Percentiles rank a stretch among this genome's conserved stretches.
Conservation (phyloP, 2,888 invertebrate genomes). For the Callinectes sapidus region DNA sequence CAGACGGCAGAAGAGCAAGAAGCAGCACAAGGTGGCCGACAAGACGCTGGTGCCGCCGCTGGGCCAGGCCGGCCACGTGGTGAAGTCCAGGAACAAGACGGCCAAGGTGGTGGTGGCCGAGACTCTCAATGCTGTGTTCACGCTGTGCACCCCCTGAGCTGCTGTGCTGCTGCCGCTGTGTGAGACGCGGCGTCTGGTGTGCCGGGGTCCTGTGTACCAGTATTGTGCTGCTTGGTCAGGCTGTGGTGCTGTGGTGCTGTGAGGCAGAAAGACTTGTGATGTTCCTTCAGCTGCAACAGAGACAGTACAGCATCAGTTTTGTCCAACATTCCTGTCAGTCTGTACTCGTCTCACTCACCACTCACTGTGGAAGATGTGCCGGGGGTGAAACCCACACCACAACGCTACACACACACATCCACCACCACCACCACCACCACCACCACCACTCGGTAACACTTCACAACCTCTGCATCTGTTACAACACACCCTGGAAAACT, state of each 20-base stretch:
- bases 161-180: neutral
- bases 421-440: neutral
- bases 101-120: constrained; percentile 71
- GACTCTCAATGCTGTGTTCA: constrained; percentile 73
- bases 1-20: constrained; percentile 63
- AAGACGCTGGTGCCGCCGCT: constrained; percentile 45
- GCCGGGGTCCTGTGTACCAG: neutral
- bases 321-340: neutral
- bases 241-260: too few species aligned
- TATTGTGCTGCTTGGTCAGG: neutral
- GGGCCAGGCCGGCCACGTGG: constrained; percentile 49
- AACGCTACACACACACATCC: too few species aligned
- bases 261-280: too few species aligned
- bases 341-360: neutral
- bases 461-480: neutral
- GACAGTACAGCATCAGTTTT: neutral
- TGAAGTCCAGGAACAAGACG: constrained; percentile 69
- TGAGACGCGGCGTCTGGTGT: too few species aligned
- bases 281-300: neutral
- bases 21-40: constrained; percentile 48
- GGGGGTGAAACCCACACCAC: neutral
- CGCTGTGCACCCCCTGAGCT: constrained; percentile 71
- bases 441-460: neutral
- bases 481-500: neutral
- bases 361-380: too few species aligned